Percentiles rank a stretch among this genome's conserved stretches.
phyloP scores from a whole-genome alignment of 2,888 invertebrate genomes.

The Polymixis lichenea region DNA sequence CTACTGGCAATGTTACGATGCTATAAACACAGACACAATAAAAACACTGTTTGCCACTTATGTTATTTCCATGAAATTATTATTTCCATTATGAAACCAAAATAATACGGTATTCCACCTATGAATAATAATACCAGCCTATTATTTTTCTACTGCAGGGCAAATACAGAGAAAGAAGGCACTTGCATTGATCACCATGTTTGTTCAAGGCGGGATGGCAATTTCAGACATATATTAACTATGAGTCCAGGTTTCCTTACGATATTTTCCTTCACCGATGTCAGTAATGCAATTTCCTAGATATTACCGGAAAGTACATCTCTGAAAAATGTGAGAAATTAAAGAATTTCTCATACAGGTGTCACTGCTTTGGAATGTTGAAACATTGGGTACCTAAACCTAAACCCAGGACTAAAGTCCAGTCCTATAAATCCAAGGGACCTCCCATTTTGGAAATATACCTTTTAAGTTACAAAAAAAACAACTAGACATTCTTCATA shows the following conservation, averaged over 20 bases:
- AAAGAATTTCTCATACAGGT: conserved; percentile 6
- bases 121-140: neutral
- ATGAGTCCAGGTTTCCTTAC: neutral
- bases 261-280: neutral
- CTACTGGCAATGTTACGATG: neutral
- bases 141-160: neutral
- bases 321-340: conserved; percentile 5
- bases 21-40: conserved; percentile 4
- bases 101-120: neutral
- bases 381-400: conserved; percentile 20
- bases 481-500: neutral
- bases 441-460: no score
- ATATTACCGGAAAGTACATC: neutral
- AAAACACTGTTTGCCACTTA: conserved; percentile 1
- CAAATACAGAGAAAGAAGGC: neutral
- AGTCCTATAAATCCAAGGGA: neutral
- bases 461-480: neutral
- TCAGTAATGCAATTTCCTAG: neutral
- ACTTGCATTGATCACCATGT: neutral
- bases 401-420: conserved; percentile 24
- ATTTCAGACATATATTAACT: neutral
- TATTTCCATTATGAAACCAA: neutral
- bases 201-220: neutral
- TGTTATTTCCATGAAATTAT: neutral
- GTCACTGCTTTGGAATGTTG: conserved; percentile 34